phyloP scores from a whole-genome alignment of 2,113 vertebrate genomes.

The Gasterosteus aculeatus region DNA sequence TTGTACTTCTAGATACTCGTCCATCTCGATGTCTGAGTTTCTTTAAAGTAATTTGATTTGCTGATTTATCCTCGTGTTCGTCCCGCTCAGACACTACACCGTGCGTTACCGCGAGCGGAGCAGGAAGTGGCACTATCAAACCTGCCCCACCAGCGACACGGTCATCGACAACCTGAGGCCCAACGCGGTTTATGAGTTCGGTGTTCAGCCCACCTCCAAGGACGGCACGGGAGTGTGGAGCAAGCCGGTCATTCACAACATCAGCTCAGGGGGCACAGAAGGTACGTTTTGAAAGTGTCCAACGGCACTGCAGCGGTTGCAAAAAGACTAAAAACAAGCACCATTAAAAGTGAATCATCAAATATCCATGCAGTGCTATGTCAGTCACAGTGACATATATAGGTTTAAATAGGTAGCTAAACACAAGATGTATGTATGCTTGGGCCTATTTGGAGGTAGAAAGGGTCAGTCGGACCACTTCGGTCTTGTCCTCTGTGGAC shows the following conservation, averaged over 20 bases:
- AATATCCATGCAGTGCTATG: neutral
- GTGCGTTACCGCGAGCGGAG: slow-evolving; percentile 94
- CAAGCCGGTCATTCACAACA: slow-evolving; percentile 87
- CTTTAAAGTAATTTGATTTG: neutral
- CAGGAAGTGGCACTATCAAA: slow-evolving; percentile 94
- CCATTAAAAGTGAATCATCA: neutral
- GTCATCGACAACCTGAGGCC: slow-evolving; percentile 93
- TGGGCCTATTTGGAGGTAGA: neutral
- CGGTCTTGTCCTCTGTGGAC: neutral
- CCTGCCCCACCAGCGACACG: slow-evolving; percentile 91
- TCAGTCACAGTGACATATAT: neutral
- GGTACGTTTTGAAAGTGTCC: slow-evolving; percentile 35
- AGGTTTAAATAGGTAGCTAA: neutral
- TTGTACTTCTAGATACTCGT: neutral
- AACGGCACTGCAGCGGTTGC: neutral
- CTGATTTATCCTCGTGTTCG: neutral
- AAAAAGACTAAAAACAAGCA: neutral
- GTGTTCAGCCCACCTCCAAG: slow-evolving; percentile 88
- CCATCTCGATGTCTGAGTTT: neutral
- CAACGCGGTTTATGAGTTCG: slow-evolving; percentile 91
- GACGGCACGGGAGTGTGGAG: slow-evolving; percentile 87
- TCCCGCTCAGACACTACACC: slow-evolving; percentile 87
- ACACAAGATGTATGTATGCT: neutral
- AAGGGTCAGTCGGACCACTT: neutral
- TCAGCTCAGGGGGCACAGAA: slow-evolving; percentile 42